These are phyloP conservation scores for Liopterus haemorrhoidalis DNA, from an alignment of 2,888 invertebrate species.

Conservation along the genomic window DNA sequence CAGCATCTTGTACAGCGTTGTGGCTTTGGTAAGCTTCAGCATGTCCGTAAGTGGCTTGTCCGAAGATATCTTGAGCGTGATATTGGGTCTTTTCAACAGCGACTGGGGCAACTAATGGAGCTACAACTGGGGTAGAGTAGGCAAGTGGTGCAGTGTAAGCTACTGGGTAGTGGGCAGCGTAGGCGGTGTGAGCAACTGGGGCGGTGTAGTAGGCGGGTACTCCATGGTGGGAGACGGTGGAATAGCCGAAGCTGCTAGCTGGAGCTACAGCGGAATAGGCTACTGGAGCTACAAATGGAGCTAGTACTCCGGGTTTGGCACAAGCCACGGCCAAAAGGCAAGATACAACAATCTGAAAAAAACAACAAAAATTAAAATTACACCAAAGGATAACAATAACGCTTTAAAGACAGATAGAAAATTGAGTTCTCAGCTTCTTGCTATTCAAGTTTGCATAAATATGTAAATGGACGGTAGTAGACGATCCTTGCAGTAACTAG, in stretches of 20 bases:
- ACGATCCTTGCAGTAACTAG: too few species aligned
- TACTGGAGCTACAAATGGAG: constrained; percentile 16
- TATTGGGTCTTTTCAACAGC: constrained; percentile 41
- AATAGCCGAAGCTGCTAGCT: not conserved
- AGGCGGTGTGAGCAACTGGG: constrained; percentile 22
- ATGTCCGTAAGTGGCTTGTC: constrained; percentile 44
- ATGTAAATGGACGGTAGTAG: too few species aligned
- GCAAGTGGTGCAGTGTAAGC: constrained; percentile 35
- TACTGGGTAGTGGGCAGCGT: constrained; percentile 30
- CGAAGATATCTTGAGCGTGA: constrained; percentile 45
- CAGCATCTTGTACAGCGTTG: constrained; percentile 42
- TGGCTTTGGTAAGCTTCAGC: constrained; percentile 42
- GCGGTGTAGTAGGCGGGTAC: constrained; percentile 20
- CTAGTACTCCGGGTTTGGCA: constrained; percentile 34
- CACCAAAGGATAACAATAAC: not conserved
- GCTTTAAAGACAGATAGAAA: too few species aligned
- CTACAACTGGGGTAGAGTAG: constrained; percentile 26
- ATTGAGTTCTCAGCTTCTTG: too few species aligned
- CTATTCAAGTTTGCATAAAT: too few species aligned
- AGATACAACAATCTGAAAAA: constrained; percentile 52
- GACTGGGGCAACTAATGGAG: constrained; percentile 31
- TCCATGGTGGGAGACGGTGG: too few species aligned
- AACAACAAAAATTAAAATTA: constrained; percentile 17
- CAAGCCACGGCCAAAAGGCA: constrained; percentile 45
- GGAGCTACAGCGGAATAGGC: constrained; percentile 11